These are phyloP conservation scores for Acanthococcus lagerstroemiae DNA, from an alignment of 2,888 invertebrate species.

Conservation along the genomic window DNA sequence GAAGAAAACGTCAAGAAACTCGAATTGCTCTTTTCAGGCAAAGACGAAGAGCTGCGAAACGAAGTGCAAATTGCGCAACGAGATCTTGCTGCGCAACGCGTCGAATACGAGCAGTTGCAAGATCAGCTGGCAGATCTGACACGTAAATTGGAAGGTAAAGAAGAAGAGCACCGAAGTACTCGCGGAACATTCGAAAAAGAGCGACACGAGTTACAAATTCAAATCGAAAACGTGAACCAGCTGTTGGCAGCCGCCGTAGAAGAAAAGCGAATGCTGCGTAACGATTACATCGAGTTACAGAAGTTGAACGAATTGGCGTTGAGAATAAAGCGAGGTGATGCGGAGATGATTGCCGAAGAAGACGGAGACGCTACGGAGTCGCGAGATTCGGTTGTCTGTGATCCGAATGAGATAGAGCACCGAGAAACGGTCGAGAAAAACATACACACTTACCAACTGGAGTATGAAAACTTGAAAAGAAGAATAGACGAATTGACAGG, in stretches of 20 bases:
- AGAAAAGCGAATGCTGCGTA: neutral
- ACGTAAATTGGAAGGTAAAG: neutral
- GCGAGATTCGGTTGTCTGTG: neutral
- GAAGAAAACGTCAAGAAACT: slow-evolving; percentile 39
- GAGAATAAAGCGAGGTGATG: neutral
- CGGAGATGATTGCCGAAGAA: neutral
- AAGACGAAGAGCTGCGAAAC: neutral
- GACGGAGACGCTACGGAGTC: neutral
- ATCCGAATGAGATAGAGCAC: neutral
- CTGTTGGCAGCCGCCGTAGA: neutral
- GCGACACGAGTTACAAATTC: neutral
- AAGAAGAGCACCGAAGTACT: neutral
- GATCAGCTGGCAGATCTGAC: neutral
- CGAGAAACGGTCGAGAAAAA: neutral
- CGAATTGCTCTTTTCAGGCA: slow-evolving; percentile 33
- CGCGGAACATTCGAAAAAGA: slow-evolving; percentile 1
- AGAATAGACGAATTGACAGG: neutral
- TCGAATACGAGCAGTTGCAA: neutral
- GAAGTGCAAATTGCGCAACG: slow-evolving; percentile 5
- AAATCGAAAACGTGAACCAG: neutral
- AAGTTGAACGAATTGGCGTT: slow-evolving; percentile 1
- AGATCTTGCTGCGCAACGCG: neutral
- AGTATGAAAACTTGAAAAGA: neutral
- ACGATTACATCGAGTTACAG: slow-evolving; percentile 3
- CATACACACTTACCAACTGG: neutral